Base-by-base conservation (phyloP, 2,888 invertebrate species). In the Orchesellides sinensis region DNA sequence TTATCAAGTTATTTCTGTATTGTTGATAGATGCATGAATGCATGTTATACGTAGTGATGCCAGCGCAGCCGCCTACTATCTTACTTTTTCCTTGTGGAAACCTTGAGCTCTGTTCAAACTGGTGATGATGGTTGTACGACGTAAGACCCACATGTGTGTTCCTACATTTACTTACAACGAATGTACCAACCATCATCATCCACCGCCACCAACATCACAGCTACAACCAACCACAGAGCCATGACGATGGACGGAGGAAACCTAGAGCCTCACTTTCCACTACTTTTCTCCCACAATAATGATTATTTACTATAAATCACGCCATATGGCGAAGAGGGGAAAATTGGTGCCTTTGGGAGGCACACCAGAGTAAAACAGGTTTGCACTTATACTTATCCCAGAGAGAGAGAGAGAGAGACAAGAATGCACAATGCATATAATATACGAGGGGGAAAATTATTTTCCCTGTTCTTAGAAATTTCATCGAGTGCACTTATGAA, bases 241-340 rank as follows among this genome's bases (percentile, higher is more conserved):
- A n/a, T n/a, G n/a, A n/a, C n/a, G n/a, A n/a, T n/a, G n/a, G n/a
- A n/a, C n/a, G n/a, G n/a, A n/a, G n/a, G n/a, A n/a, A n/a, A n/a
- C n/a, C n/a, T n/a, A n/a, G n/a, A n/a, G n/a, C n/a, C n/a, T n/a
- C 12, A 17, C 19, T 21, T 52, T 17, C 27, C 10, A 54, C 47
- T 29, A 5, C 45, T 32, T 12, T 63, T 73, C 73, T 49, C 29
- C 52, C 61, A 25, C 25, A 61, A 52, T 77, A 77, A 85, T 82
- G 77, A 85, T 84, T 87, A 85, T 87, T 87, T 85, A 79, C 78
- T 72, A 83, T 61, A 84, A 87, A 86, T 85, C 87, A 77, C 68
- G 79, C 87, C 87, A 87, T 87, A 85, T 87, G 87, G 87, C 77
- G 81, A 61, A 65, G 19, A n/a, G 35, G 52, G 21, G 27, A 65